Conservation (phyloP, 1,140 invertebrate genomes). For the Episyrphus balteatus region DNA sequence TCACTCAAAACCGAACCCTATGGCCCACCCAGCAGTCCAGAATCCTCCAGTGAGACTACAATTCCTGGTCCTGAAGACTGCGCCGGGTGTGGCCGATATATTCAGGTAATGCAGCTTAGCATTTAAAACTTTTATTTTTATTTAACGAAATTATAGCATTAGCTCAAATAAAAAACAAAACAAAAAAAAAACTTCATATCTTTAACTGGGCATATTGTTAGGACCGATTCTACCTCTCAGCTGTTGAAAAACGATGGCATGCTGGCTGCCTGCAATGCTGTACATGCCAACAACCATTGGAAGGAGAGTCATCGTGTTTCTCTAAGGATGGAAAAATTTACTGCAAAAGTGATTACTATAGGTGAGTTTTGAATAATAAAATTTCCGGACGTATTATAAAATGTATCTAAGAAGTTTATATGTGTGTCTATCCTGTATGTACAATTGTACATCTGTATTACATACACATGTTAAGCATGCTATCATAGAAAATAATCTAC, state of each 20-base stretch:
- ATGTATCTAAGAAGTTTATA: too few relatives aligned
- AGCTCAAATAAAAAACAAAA: background rate
- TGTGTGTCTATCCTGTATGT: background rate
- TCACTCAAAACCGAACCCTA: conserved; percentile 36
- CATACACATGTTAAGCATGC: conserved; percentile 6
- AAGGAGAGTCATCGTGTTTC: conserved; percentile 88
- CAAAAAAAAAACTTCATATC: background rate
- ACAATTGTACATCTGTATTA: background rate
- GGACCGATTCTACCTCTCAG: conserved; percentile 85
- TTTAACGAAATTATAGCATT: too few relatives aligned
- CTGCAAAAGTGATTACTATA: conserved; percentile 95
- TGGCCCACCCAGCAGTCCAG: conserved; percentile 34
- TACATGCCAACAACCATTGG: conserved; percentile 79
- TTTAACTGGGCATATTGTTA: conserved; percentile 25
- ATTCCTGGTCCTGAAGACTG: conserved; percentile 30
- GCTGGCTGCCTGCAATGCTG: conserved; percentile 82
- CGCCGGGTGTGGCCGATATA: conserved; percentile 35
- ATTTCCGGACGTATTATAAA: background rate
- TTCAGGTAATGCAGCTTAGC: conserved; percentile 21
- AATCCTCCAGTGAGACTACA: conserved; percentile 26
- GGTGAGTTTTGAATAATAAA: conserved; percentile 50
- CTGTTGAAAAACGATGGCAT: conserved; percentile 89
- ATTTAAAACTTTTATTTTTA: too few relatives aligned
- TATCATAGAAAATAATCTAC: background rate
- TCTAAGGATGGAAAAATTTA: conserved; percentile 88